A percentile compares a stretch with the other conserved stretches of the same genome.
Conservation (phyloP, 2,797 vertebrate species). For the Anabacerthia variegaticeps region DNA sequence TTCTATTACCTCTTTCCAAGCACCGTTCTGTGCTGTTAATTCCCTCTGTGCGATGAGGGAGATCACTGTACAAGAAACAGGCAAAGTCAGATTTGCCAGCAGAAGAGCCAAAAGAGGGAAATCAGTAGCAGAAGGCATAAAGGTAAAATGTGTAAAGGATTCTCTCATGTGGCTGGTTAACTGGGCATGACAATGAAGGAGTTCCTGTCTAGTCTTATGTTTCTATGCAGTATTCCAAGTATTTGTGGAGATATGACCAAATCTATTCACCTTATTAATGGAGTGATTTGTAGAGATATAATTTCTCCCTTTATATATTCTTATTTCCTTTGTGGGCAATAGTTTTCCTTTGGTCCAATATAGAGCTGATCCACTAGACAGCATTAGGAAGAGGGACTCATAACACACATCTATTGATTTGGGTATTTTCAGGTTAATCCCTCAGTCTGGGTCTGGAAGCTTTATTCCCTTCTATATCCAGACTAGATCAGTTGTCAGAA, state of each 20-base stretch:
- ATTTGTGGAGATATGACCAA: not conserved
- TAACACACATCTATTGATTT: not conserved
- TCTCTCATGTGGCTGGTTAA: not conserved
- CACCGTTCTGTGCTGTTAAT: not conserved
- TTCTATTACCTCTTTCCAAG: not conserved
- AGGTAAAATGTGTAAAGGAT: not conserved
- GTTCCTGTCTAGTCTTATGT: not conserved
- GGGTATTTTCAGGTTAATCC: not conserved
- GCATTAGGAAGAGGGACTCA: not conserved
- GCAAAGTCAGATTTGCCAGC: not conserved
- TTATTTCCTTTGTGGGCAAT: not conserved
- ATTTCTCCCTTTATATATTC: not conserved
- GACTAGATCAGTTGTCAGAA: not conserved
- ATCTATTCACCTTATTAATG: not conserved
- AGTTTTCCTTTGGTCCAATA: not conserved
- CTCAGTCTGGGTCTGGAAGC: not conserved
- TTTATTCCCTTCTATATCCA: not conserved
- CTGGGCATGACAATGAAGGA: not conserved
- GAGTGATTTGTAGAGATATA: not conserved
- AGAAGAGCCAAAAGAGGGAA: not conserved
- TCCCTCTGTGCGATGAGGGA: not conserved
- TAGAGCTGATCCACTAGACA: not conserved
- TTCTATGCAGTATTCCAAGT: not conserved
- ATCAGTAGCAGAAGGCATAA: not conserved
- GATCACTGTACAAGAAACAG: not conserved